Evolutionary conservation across 2,113 vertebrate genomes (phyloP).

Genomic region (human (Homo sapiens)): GRCh38 chr3:193089001-193089500

Average conservation of each 20-base stretch:
- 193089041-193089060: not conserved
- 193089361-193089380: not conserved
- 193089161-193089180: not conserved
- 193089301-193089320: not conserved
- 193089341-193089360: not conserved
- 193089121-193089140: not conserved
- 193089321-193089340: not conserved
- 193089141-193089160: not conserved
- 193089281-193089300: not conserved
- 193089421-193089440: not conserved
- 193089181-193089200: not conserved
- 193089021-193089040: not conserved
- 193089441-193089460: not conserved
- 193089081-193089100: not conserved
- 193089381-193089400: not conserved
- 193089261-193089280: not conserved
- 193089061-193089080: not conserved
- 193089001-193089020: not conserved
- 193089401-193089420: not conserved
- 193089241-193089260: not conserved
- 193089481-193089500: not conserved
- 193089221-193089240: not conserved
- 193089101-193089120: not conserved
- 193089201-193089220: not conserved
- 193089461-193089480: not conserved